Base-by-base conservation (phyloP, 2,888 invertebrate genomes). In the Thelaira solivaga region DNA sequence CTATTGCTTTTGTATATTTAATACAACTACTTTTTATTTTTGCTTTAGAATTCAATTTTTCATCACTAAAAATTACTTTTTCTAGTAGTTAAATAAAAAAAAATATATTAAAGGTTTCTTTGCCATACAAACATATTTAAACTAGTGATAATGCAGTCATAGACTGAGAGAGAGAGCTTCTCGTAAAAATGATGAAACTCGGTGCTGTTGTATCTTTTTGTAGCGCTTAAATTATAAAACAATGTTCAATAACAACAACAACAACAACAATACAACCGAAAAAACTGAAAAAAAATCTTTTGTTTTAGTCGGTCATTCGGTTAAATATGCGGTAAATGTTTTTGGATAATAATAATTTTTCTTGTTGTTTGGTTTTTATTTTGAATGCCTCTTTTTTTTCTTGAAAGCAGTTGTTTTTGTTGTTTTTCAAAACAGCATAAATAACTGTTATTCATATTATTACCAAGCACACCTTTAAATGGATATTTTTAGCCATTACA, bases 251-350 rank as follows among this genome's bases (percentile, higher is more conserved):
- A 68, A 45, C 13, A 29, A n/a, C 47, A n/a, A 4, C 18, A 62
- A 11, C 24, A 59, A n/a, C 49, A n/a, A n/a, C n/a, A n/a, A n/a
- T n/a, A n/a, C n/a, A n/a, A n/a, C n/a, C n/a, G n/a, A 20, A 47
- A 36, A 51, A 20, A 31, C 10, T 8, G 11, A 26, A 51, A 22
- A 47, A 61, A 47, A 34, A 26, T 31, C 36, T 51, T 39, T 64
- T 72, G 57, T 68, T 68, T 77, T 77, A 73, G 73, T 78, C 77
- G 77, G 77, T 78, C 77, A 78, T 64, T 78, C 73, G 77, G 73
- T 78, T 69, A 78, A 73, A 64, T 65, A 69, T 73, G 64, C 62
- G 73, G 77, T 73, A 73, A 77, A 67, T 73, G 68, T 59, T 73
- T 73, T 67, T 53, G 29, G 31, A 22, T 68, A 11, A 8, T 43